These are phyloP conservation scores for Clistopyga incitator DNA, from an alignment of 2,888 invertebrate species.

Conservation along the genomic window DNA sequence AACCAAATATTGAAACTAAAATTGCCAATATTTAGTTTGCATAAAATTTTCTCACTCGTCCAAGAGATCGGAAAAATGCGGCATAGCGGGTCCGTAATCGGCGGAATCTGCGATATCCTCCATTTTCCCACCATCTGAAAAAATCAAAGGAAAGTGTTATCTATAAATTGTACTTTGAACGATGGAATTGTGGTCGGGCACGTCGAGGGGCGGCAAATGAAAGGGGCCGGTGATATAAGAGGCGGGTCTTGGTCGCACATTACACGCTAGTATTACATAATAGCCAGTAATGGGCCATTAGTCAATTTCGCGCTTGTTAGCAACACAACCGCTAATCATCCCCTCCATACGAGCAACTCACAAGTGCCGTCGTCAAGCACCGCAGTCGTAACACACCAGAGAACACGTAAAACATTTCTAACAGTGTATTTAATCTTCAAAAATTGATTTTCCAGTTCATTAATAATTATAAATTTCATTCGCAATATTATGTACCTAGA, in stretches of 20 bases:
- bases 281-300: constrained; percentile 63
- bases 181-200: constrained; percentile 26
- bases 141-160: constrained; percentile 5
- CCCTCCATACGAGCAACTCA: constrained; percentile 31
- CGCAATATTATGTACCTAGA: no score
- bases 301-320: constrained; percentile 63
- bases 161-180: constrained; percentile 1
- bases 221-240: constrained; percentile 63
- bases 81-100: constrained; percentile 67
- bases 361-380: constrained; percentile 43
- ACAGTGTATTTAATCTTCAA: constrained; percentile 7
- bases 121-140: constrained; percentile 67
- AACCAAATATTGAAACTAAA: no score
- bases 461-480: neutral
- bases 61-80: constrained; percentile 72
- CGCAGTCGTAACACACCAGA: constrained; percentile 4
- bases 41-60: constrained; percentile 70
- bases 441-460: constrained; percentile 36
- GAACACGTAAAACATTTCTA: constrained; percentile 40
- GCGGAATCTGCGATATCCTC: constrained; percentile 67
- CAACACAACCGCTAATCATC: constrained; percentile 65
- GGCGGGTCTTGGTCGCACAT: constrained; percentile 50
- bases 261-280: constrained; percentile 66
- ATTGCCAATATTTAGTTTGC: no score
- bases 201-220: constrained; percentile 48